Evolutionary conservation across 2,888 invertebrate species (phyloP).

Genomic region (Dexiosoma caninum): DNA sequence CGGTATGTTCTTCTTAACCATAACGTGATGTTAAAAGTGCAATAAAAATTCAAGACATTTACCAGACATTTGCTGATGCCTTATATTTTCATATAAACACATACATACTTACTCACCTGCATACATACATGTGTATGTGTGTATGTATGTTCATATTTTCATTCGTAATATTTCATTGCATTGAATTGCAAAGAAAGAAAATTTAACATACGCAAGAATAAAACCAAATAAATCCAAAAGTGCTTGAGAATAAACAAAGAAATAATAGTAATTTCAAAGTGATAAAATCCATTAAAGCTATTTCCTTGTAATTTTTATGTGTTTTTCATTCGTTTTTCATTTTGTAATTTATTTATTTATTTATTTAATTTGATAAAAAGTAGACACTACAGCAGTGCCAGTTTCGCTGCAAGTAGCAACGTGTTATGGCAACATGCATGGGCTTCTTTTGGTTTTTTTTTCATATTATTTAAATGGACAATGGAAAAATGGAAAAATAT

Average conservation of each 20-base stretch:
- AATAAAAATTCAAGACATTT: constrained; percentile 58
- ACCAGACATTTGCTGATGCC: constrained; percentile 28
- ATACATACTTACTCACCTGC: not conserved
- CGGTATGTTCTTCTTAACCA: not conserved
- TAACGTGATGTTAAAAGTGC: constrained; percentile 38
- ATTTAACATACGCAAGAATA: constrained; percentile 25
- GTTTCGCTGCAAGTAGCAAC: constrained; percentile 37
- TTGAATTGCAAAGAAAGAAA: constrained; percentile 22
- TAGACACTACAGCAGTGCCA: constrained; percentile 43
- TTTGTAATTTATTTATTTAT: constrained; percentile 32
- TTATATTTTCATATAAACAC: too few relatives aligned
- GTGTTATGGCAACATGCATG: constrained; percentile 20
- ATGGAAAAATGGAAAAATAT: constrained; percentile 38
- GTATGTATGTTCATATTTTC: not conserved
- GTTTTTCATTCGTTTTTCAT: constrained; percentile 25
- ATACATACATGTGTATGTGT: not conserved
- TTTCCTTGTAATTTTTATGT: constrained; percentile 43
- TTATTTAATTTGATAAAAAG: constrained; percentile 31
- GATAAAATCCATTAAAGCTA: constrained; percentile 60
- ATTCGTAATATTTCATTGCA: constrained; percentile 33
- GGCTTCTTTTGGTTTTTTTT: constrained; percentile 20
- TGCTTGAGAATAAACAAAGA: constrained; percentile 26
- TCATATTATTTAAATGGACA: constrained; percentile 38
- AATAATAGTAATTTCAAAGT: constrained; percentile 25
- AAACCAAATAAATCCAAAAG: constrained; percentile 32